A percentile compares a stretch with the other conserved stretches of the same genome.
Conservation (phyloP, 2,113 vertebrate genomes). For the Archilochus colubris region DNA sequence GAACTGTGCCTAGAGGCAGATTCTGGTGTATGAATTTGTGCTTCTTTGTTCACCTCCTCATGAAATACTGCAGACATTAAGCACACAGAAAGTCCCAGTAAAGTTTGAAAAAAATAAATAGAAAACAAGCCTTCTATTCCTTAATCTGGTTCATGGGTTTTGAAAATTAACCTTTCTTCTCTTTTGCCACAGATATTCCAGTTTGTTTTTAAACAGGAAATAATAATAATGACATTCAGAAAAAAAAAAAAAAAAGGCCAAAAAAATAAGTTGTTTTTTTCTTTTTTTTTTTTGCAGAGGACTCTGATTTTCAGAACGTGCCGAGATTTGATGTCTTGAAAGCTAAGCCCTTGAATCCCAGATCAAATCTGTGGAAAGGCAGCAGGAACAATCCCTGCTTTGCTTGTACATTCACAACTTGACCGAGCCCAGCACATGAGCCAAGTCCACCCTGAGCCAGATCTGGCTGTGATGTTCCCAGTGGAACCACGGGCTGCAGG, state of each 20-base stretch:
- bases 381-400: neutral
- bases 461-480: neutral
- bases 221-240: neutral
- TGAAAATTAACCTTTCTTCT: slow-evolving; percentile 15
- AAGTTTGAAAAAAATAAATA: slow-evolving; percentile 11
- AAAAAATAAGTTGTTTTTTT: neutral
- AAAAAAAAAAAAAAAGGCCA: neutral
- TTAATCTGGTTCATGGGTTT: neutral
- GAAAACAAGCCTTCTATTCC: neutral
- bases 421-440: too few species aligned
- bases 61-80: neutral
- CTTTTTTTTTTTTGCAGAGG: neutral
- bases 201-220: neutral
- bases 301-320: neutral
- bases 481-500: neutral
- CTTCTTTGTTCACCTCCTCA: neutral
- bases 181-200: neutral
- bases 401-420: neutral
- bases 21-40: neutral
- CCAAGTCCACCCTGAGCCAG: neutral
- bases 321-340: neutral
- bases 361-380: neutral
- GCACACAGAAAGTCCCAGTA: neutral
- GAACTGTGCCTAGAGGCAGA: neutral
- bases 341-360: neutral